Conservation (phyloP, 2,888 invertebrate species). For the Anarsia innoxiella region DNA sequence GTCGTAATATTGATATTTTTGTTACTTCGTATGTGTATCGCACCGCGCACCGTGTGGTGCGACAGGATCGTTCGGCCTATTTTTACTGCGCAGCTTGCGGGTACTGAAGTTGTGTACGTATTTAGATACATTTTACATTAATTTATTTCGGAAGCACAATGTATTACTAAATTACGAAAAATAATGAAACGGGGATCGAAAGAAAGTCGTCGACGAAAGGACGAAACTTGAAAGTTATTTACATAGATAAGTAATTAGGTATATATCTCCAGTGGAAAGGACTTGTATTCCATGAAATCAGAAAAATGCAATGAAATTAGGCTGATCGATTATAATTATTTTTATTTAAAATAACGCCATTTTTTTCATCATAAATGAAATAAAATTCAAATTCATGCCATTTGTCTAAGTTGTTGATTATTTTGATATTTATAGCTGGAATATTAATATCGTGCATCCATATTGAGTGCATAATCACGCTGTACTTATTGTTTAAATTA, state of each 20-base stretch:
- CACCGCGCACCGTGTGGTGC: constrained; percentile 10
- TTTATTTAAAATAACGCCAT: constrained; percentile 20
- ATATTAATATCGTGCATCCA: constrained; percentile 39
- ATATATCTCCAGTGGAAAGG: constrained; percentile 26
- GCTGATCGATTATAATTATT: constrained; percentile 23
- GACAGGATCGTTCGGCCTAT: constrained; percentile 23
- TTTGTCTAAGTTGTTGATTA: constrained; percentile 43
- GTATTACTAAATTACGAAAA: too few relatives aligned
- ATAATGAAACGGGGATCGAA: too few relatives aligned
- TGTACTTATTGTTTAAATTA: constrained; percentile 60
- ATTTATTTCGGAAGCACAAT: constrained; percentile 12
- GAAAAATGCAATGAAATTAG: constrained; percentile 25
- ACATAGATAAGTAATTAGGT: constrained; percentile 14
- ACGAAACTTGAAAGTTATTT: too few relatives aligned
- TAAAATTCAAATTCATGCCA: constrained; percentile 33
- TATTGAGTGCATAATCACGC: constrained; percentile 44
- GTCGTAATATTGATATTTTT: constrained; percentile 16
- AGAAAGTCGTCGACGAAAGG: too few relatives aligned
- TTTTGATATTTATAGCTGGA: constrained; percentile 39
- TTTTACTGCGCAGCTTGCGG: constrained; percentile 18
- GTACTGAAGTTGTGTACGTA: not conserved
- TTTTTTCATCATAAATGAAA: constrained; percentile 18
- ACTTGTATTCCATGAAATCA: constrained; percentile 17
- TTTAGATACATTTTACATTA: constrained; percentile 8
- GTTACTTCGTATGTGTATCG: constrained; percentile 8